Evolutionary conservation across 2,888 invertebrate genomes (phyloP), one percentile per base, ranked within the genome.

Genomic region (Rhopalosiphum nymphaeae): DNA sequence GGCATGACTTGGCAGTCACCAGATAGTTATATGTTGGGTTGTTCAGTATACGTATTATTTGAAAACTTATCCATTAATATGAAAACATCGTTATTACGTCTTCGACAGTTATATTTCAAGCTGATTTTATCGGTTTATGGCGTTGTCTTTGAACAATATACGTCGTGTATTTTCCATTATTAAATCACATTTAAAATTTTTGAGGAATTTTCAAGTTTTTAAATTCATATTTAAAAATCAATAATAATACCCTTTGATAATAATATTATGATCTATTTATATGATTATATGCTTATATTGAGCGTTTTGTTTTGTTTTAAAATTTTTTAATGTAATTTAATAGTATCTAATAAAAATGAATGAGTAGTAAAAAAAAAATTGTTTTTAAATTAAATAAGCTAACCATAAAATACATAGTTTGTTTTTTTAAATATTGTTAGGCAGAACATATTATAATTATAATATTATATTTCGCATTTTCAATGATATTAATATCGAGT

Each of bases 11-110:
- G 46, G 86, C 29, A n/a, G n/a, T 49, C 46, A 49, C n/a, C 29
- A 87, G 13, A 87, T 87, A 46, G 16, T 87, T 84, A 36, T 87
- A 87, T 87, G 49, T 87, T 87, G 46, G 49, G 49, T 87, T 44
- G 87, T 44, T 87, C 26, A 36, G 46, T 87, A 46, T 87, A 67
- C 25, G 67, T 67, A 67, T 44, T 49, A 29, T 90, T 90, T 67
- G 46, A 29, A 61, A 67, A 67, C 67, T 90, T 67, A 56, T 42
- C 56, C 89, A 57, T 89, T 44, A 61, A 90, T 21, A 90, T 46
- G n/a, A 46, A 90, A 90, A 67, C 25, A 90, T 90, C 21, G 25
- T 49, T 90, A 46, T 49, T 90, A 67, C 25, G 90, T 42, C 56
- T 13, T 42, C 13, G 89, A 25, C 36, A 46, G n/a, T 90, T 90